Evolutionary conservation across 2,797 vertebrate species (phyloP).

Genomic region (Sebastes trivittatus): DNA sequence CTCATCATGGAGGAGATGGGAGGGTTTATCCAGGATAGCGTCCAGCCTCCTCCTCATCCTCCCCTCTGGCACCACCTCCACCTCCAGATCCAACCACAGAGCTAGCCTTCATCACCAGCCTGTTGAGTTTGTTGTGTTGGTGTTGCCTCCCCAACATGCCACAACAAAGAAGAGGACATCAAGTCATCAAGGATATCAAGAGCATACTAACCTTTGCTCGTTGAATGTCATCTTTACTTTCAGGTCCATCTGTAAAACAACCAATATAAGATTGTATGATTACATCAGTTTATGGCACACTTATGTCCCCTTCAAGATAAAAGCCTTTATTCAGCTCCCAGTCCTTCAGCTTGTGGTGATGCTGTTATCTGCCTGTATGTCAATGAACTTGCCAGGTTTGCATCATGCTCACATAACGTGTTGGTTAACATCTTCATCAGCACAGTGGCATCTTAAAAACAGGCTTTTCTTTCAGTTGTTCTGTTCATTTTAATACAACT

Average conservation of each 20-base stretch:
- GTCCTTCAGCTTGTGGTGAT: background rate
- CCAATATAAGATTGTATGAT: background rate
- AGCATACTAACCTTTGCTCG: constrained; percentile 68
- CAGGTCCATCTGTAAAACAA: constrained; percentile 69
- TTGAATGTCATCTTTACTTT: constrained; percentile 42
- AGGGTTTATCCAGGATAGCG: too few species aligned
- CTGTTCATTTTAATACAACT: background rate
- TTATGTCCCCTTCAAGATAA: rapidly evolving
- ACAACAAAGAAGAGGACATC: too few species aligned
- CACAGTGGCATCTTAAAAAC: background rate
- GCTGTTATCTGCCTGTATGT: background rate
- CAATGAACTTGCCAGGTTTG: background rate
- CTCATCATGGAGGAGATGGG: too few species aligned
- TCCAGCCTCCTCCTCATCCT: too few species aligned
- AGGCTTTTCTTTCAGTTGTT: rapidly evolving
- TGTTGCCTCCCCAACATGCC: too few species aligned
- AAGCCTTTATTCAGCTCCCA: background rate
- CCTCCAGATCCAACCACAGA: too few species aligned
- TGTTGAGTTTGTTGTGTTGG: too few species aligned
- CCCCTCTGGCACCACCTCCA: too few species aligned
- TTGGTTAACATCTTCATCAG: background rate
- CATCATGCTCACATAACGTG: background rate
- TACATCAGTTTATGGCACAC: background rate
- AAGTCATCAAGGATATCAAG: background rate
- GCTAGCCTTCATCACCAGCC: too few species aligned